Evolutionary conservation across 2,797 vertebrate species (phyloP).

Genomic region (Scarus forsteni): DNA sequence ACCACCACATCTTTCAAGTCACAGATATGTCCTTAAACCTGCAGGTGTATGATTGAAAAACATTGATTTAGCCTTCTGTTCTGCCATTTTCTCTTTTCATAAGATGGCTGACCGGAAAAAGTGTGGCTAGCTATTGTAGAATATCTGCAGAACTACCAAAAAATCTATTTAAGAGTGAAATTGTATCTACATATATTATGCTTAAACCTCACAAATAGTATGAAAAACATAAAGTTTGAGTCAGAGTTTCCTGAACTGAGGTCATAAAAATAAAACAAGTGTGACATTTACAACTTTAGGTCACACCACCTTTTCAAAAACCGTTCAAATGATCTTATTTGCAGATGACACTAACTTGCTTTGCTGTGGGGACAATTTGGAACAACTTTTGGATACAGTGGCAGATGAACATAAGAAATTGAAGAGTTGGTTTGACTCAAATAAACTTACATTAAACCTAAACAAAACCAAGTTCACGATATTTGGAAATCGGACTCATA

Average conservation of each 20-base stretch:
- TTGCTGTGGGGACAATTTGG: too few relatives aligned
- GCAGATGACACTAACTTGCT: too few relatives aligned
- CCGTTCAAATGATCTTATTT: too few relatives aligned
- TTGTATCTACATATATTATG: slow-evolving; percentile 20
- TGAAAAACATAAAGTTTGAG: slow-evolving; percentile 1
- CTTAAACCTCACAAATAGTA: slow-evolving; percentile 10
- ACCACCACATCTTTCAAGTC: slow-evolving; percentile 74
- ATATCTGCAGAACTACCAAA: background rate
- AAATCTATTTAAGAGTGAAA: background rate
- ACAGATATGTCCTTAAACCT: slow-evolving; percentile 48
- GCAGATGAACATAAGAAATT: too few relatives aligned
- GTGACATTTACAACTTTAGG: too few relatives aligned
- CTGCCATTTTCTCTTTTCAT: slow-evolving; percentile 34
- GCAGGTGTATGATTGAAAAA: slow-evolving; percentile 33
- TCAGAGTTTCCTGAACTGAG: slow-evolving; percentile 29
- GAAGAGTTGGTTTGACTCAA: too few relatives aligned
- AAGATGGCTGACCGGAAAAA: slow-evolving; percentile 19
- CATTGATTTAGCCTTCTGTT: slow-evolving; percentile 54
- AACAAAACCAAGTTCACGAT: too few relatives aligned
- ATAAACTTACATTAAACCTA: too few relatives aligned
- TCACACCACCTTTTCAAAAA: too few relatives aligned
- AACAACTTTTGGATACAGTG: too few relatives aligned
- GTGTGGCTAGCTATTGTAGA: background rate
- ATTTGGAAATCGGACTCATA: too few relatives aligned
- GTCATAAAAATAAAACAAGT: too few relatives aligned